Percentiles rank a stretch among this genome's conserved stretches.
phyloP scores from a whole-genome alignment of 30 jellyfish, hydroid and myxozoan species.

The Hydra vulgaris region DNA sequence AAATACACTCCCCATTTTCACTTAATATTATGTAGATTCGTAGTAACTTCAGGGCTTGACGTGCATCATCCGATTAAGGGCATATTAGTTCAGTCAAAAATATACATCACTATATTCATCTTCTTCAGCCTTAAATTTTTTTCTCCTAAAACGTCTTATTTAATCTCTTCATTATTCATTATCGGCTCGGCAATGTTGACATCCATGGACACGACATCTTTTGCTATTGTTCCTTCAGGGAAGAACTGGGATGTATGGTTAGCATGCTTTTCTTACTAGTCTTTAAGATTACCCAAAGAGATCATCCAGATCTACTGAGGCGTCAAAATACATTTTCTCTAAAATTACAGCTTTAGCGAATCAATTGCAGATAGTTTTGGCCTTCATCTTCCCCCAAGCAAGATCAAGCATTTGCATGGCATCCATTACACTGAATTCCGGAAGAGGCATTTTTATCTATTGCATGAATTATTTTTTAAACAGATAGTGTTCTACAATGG shows the following conservation, averaged over 20 bases:
- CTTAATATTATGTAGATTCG: neutral
- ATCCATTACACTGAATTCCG: conserved; percentile 1
- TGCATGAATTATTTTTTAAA: neutral
- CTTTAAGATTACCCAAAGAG: conserved; percentile 16
- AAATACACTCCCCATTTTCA: conserved; percentile 3
- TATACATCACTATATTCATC: conserved; percentile 22
- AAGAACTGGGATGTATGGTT: conserved; percentile 25
- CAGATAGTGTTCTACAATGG: neutral
- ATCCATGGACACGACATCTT: conserved; percentile 29
- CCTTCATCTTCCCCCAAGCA: conserved; percentile 6
- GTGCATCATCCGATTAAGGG: neutral
- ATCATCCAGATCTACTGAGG: conserved; percentile 19
- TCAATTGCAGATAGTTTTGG: conserved; percentile 12
- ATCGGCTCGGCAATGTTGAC: conserved; percentile 28
- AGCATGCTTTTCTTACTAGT: conserved; percentile 19
- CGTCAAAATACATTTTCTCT: conserved; percentile 18
- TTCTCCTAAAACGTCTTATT: conserved; percentile 4
- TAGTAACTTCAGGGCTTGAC: conserved; percentile 8
- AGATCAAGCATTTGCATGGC: conserved; percentile 5
- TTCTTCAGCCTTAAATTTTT: neutral
- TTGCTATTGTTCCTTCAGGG: conserved; percentile 38
- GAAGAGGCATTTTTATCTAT: neutral
- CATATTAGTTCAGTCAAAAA: neutral
- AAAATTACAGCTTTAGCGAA: conserved; percentile 33
- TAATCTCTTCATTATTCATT: conserved; percentile 13